Conservation (phyloP, 2,888 invertebrate genomes). For the Aphidius colemani region DNA sequence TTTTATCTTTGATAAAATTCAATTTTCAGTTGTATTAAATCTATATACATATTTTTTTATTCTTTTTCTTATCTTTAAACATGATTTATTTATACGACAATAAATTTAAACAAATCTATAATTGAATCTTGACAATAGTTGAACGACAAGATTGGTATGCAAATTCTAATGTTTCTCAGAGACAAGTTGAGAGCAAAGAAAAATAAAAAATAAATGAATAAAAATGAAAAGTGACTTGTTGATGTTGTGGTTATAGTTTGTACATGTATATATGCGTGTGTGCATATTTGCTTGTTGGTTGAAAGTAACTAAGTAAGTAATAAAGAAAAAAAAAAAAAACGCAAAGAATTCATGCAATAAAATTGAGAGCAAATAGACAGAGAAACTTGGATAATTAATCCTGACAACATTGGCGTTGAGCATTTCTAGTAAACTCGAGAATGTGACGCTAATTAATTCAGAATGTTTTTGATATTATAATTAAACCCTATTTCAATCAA, state of each 20-base stretch:
- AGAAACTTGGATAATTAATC: constrained; percentile 36
- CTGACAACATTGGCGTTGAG: constrained; percentile 36
- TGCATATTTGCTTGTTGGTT: constrained; percentile 34
- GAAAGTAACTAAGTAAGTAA: constrained; percentile 24
- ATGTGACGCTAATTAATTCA: constrained; percentile 47
- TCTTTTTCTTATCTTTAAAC: too few relatives aligned
- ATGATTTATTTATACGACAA: too few relatives aligned
- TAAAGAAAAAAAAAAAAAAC: constrained; percentile 19
- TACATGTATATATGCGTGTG: constrained; percentile 35
- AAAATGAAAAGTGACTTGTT: constrained; percentile 20
- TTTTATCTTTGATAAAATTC: too few relatives aligned
- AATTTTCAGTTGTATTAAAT: too few relatives aligned
- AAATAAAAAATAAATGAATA: not conserved
- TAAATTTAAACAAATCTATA: too few relatives aligned
- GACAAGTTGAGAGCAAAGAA: not conserved
- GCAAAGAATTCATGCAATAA: constrained; percentile 18
- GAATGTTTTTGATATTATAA: constrained; percentile 47
- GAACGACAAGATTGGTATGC: too few relatives aligned
- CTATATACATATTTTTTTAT: too few relatives aligned
- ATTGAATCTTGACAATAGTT: too few relatives aligned
- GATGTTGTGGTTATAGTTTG: constrained; percentile 33
- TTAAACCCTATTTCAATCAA: constrained; percentile 31
- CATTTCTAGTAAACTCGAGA: constrained; percentile 31
- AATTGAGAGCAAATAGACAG: constrained; percentile 30
- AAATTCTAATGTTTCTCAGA: too few relatives aligned